Percentiles rank a stretch among this genome's conserved stretches.
Conservation (phyloP, 2,113 vertebrate species). For the Eptesicus fuscus region DNA sequence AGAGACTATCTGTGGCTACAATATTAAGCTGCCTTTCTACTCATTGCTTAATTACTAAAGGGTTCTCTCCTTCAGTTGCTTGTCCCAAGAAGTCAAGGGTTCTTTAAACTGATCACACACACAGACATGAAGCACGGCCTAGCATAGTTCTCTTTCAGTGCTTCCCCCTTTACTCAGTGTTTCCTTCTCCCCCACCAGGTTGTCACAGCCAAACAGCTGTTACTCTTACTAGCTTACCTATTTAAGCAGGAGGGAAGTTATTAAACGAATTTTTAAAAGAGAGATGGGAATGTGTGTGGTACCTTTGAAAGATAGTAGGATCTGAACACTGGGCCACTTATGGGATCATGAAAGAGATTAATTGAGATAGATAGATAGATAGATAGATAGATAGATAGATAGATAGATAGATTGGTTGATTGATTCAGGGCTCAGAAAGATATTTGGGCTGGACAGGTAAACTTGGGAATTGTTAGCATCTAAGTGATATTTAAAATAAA, state of each 20-base stretch:
- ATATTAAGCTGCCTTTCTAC: not conserved
- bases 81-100: not conserved
- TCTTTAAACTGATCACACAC: not conserved
- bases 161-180: not conserved
- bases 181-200: not conserved
- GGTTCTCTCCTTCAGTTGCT: not conserved
- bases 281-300: not conserved
- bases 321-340: not conserved
- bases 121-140: not conserved
- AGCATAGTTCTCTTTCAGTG: not conserved
- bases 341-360: not conserved
- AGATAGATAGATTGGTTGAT: not conserved
- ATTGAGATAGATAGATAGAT: too few relatives aligned
- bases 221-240: not conserved
- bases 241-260: not conserved
- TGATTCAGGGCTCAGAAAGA: not conserved
- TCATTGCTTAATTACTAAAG: not conserved
- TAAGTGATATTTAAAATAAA: constrained; percentile 3
- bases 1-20: not conserved
- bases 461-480: not conserved
- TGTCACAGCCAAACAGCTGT: not conserved
- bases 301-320: not conserved
- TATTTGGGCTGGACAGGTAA: not conserved
- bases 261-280: not conserved
- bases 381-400: not conserved